These are phyloP conservation scores for Cotesia typhae DNA, from an alignment of 1,140 invertebrate genomes.

Conservation along the genomic window DNA sequence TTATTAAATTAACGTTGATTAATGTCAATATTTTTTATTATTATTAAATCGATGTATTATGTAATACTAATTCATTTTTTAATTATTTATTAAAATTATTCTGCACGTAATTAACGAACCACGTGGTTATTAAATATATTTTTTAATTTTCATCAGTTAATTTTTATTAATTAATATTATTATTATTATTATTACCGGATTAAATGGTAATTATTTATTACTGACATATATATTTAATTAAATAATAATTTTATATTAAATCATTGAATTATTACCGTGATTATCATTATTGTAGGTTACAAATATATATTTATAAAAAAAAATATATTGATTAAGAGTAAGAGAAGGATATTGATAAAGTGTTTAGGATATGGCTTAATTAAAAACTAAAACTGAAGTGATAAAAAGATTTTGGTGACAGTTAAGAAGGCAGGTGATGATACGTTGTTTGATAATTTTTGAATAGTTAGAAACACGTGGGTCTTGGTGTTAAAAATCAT, in stretches of 20 bases:
- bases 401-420: slow-evolving; percentile 14
- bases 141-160: slow-evolving; percentile 14
- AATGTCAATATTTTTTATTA: slow-evolving; percentile 30
- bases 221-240: neutral
- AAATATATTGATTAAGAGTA: slow-evolving; percentile 27
- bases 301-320: slow-evolving; percentile 7
- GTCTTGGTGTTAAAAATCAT: slow-evolving; percentile 21
- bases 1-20: slow-evolving; percentile 30
- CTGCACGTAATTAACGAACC: slow-evolving; percentile 26
- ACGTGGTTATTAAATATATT: slow-evolving; percentile 26
- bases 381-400: slow-evolving; percentile 14
- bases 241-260: neutral
- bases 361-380: neutral
- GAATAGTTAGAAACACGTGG: slow-evolving; percentile 49
- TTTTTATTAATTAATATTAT: slow-evolving; percentile 20
- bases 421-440: slow-evolving; percentile 11
- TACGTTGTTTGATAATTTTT: slow-evolving; percentile 56
- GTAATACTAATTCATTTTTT: slow-evolving; percentile 11
- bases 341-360: neutral
- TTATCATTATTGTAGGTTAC: slow-evolving; percentile 8
- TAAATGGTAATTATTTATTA: slow-evolving; percentile 1
- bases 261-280: slow-evolving; percentile 17
- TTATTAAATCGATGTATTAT: slow-evolving; percentile 32
- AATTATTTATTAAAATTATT: slow-evolving; percentile 29
- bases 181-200: slow-evolving; percentile 3